Evolutionary conservation across 2,113 vertebrate genomes (phyloP).

Genomic region (Brachyistius frenatus): DNA sequence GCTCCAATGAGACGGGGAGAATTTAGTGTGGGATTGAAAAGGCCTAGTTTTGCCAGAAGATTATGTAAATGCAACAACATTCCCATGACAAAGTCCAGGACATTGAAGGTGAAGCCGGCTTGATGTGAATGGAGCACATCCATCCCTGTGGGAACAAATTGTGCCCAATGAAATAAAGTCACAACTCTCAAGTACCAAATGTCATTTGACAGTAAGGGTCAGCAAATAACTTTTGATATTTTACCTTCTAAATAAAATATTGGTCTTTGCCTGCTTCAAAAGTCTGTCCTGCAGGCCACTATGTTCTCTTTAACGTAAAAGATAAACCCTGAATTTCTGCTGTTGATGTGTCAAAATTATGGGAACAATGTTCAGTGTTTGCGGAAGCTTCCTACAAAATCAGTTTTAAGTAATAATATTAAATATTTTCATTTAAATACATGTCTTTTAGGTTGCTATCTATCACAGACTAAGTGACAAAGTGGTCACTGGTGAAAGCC

Average conservation of each 20-base stretch:
- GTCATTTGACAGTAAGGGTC: constrained; percentile 5
- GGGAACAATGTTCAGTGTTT: background rate
- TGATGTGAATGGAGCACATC: constrained; percentile 34
- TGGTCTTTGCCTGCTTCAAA: background rate
- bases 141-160: constrained; percentile 26
- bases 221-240: constrained; percentile 17
- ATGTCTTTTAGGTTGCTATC: no score
- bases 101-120: constrained; percentile 49
- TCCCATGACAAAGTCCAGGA: constrained; percentile 43
- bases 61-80: constrained; percentile 65
- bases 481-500: no score
- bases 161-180: constrained; percentile 20
- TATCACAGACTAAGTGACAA: no score
- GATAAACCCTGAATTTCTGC: background rate
- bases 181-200: constrained; percentile 11
- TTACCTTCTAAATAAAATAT: background rate
- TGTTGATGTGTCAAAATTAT: background rate
- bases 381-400: background rate
- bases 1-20: constrained; percentile 36
- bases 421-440: no score
- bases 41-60: constrained; percentile 39
- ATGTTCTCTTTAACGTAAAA: background rate
- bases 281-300: background rate
- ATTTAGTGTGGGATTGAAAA: constrained; percentile 62
- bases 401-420: no score